Base-by-base conservation (phyloP, 1,140 invertebrate genomes). In the Euura saliciscinereae region DNA sequence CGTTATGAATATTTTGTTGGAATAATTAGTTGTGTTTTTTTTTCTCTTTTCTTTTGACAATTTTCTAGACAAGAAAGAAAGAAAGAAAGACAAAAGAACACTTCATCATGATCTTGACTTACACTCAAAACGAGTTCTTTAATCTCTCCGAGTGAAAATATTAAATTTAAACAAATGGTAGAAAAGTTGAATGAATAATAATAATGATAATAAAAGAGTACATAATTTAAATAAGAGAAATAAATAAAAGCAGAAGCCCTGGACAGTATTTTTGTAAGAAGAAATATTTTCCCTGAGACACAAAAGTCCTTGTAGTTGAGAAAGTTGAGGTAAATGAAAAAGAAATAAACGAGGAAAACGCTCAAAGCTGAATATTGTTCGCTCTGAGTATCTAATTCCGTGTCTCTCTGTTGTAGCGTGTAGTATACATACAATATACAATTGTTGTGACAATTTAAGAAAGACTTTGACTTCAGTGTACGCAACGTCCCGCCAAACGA, bases 251-350 rank as follows among this genome's bases (percentile, higher is more conserved):
- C 44, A 74, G 65, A 73, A 70, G 69, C 74, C 69, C 75, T 75
- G 76, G 83, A 77, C 84, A 85, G 83, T 86, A 86, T 86, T 86
- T 86, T 86, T 86, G 79, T 84, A 84, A 80, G 76, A 51, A 67
- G 78, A 76, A 71, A 73, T 72, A 72, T 68, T 76, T 76, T 28
- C 51, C 71, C 73, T 66, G 66, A 8, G n/a, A 73, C 44, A 28
- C 70, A 66, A n/a, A 28, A 28, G 28, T 44, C 43, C 0, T 28
- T 28, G 28, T 28, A 28, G 28, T 28, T 28, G 28, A 28, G 28
- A 28, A 28, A 28, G 28, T 28, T 28, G 28, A 28, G 1, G 28
- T 28, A 28, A 28, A 28, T 28, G 7, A 69, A 51, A 28, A 8
- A 45, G 6, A 11, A 46, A 44, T 11, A 10, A 44, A 45, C n/a